These are phyloP conservation scores for Perdita meconis DNA, from an alignment of 2,888 invertebrate species.

Conservation along the genomic window DNA sequence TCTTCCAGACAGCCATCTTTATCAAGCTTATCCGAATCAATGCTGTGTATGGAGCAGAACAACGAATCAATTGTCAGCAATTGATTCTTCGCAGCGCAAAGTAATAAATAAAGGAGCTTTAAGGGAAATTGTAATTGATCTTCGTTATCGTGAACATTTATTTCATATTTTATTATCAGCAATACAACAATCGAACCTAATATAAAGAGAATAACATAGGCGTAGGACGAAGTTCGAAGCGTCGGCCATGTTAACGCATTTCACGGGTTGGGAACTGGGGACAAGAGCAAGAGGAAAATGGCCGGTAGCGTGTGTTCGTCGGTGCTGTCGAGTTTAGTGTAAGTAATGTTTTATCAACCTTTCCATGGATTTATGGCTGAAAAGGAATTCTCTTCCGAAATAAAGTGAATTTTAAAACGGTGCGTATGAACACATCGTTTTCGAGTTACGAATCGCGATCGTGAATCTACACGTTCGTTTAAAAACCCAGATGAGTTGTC, in stretches of 20 bases:
- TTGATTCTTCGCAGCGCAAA: too few species aligned
- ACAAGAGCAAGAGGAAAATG: conserved; percentile 74
- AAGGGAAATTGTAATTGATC: too few species aligned
- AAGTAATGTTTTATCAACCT: conserved; percentile 41
- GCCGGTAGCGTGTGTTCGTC: conserved; percentile 80
- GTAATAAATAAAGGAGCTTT: too few species aligned
- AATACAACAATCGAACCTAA: too few species aligned
- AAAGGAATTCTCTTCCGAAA: conserved; percentile 26
- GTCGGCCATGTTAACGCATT: conserved; percentile 60
- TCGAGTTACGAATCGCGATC: background rate
- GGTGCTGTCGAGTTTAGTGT: conserved; percentile 65
- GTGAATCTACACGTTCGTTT: conserved; percentile 9
- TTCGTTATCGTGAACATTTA: too few species aligned
- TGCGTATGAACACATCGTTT: conserved; percentile 35
- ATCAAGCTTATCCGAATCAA: too few species aligned
- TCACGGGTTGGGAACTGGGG: conserved; percentile 5
- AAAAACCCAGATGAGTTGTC: conserved; percentile 36
- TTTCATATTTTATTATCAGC: too few species aligned
- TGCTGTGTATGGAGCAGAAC: too few species aligned
- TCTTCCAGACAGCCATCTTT: conserved; percentile 51
- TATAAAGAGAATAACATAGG: background rate
- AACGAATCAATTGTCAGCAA: too few species aligned
- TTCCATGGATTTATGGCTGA: conserved; percentile 28
- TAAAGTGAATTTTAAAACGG: conserved; percentile 53
- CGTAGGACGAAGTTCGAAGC: conserved; percentile 15